These are phyloP conservation scores for Antrozous pallidus DNA, from an alignment of 2,797 vertebrate species.

Conservation along the genomic window DNA sequence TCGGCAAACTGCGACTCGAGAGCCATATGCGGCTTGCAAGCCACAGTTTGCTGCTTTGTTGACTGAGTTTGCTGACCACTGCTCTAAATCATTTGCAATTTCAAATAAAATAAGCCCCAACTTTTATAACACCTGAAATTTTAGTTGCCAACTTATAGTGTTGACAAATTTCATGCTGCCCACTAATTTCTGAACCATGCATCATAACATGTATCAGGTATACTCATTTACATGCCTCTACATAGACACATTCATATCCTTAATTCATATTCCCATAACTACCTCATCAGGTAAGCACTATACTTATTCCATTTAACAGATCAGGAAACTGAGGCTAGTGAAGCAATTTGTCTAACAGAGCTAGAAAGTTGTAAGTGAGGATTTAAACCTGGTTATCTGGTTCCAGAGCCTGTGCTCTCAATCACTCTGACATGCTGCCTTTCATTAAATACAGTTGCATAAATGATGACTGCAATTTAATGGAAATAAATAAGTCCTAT, in stretches of 20 bases:
- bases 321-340: not conserved
- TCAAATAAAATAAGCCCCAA: not conserved
- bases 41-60: too few species aligned
- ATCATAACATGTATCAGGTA: not conserved
- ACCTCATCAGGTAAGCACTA: not conserved
- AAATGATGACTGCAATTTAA: not conserved
- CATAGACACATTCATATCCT: not conserved
- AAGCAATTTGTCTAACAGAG: not conserved
- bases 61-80: too few species aligned
- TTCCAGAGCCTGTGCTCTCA: not conserved
- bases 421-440: not conserved
- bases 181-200: not conserved
- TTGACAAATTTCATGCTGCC: not conserved
- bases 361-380: not conserved
- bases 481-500: not conserved
- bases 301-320: not conserved
- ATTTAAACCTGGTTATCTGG: not conserved
- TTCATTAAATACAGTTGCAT: not conserved
- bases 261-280: not conserved
- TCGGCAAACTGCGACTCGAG: too few species aligned
- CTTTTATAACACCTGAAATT: not conserved
- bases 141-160: not conserved
- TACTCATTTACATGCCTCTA: not conserved
- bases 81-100: not conserved
- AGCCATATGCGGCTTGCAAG: too few species aligned